A percentile compares a stretch with the other conserved stretches of the same genome.
Evolutionary conservation across 2,797 vertebrate genomes (phyloP).

Genomic region (Eutrigla gurnardus): DNA sequence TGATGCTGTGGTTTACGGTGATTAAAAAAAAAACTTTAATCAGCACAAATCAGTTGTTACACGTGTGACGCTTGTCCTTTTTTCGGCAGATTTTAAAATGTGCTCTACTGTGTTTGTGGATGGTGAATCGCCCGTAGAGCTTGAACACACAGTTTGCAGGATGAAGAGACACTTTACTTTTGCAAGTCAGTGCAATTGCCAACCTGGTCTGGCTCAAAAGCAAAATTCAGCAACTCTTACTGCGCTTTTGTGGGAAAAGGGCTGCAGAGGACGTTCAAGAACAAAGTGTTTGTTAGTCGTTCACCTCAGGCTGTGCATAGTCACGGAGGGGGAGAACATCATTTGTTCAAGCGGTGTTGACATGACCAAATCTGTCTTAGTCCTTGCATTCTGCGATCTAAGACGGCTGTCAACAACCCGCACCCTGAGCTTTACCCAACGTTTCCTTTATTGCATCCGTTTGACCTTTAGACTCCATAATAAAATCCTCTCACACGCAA

Average conservation of each 20-base stretch:
- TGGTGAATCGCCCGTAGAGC: background rate
- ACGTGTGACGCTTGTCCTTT: conserved; percentile 4
- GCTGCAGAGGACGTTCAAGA: conserved; percentile 37
- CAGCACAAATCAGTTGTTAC: conserved; percentile 7
- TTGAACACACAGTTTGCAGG: background rate
- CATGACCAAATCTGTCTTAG: conserved; percentile 7
- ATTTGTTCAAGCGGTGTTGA: conserved; percentile 4
- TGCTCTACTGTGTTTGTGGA: conserved; percentile 6
- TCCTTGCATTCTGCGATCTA: conserved; percentile 17
- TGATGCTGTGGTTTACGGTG: conserved; percentile 24
- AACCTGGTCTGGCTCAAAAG: conserved; percentile 10
- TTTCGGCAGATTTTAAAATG: background rate
- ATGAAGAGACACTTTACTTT: conserved; percentile 9
- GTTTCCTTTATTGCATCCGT: background rate
- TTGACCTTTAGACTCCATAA: conserved; percentile 38
- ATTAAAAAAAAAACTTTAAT: conserved; percentile 20
- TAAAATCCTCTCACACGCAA: conserved; percentile 17
- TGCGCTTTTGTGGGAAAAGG: conserved; percentile 16
- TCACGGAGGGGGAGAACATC: conserved; percentile 7
- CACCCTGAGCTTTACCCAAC: background rate
- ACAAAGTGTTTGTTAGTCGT: conserved; percentile 18
- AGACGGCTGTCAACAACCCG: background rate
- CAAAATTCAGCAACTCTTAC: conserved; percentile 24
- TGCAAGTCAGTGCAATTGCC: background rate
- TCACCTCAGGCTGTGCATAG: conserved; percentile 16